phyloP scores from a whole-genome alignment of 1,140 invertebrate species.

The Melipona quadrifasciata region DNA sequence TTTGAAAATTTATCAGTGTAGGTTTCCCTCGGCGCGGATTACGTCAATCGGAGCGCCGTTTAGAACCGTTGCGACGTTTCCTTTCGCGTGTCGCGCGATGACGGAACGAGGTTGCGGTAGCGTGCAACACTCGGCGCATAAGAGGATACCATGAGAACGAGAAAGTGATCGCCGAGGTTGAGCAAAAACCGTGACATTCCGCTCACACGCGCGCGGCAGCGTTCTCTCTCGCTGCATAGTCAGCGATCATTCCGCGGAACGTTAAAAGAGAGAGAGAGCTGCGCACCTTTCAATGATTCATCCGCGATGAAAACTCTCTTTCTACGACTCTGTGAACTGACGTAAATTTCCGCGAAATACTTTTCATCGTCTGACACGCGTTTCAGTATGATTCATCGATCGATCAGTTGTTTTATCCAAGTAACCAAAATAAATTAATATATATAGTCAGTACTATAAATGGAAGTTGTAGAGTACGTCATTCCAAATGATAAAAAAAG shows the following conservation, averaged over 20 bases:
- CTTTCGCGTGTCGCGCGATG: constrained; percentile 16
- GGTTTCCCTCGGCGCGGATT: neutral
- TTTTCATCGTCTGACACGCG: neutral
- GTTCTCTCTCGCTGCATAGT: neutral
- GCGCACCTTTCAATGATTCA: too few relatives aligned
- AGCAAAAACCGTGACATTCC: constrained; percentile 37
- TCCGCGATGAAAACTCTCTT: neutral
- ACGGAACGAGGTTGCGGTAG: constrained; percentile 56
- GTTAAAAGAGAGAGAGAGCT: neutral
- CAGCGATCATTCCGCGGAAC: neutral
- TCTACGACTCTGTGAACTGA: neutral
- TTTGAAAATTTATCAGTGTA: neutral
- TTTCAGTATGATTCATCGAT: neutral
- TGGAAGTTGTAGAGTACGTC: neutral
- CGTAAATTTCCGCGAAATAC: fast-evolving
- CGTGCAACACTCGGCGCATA: constrained; percentile 45
- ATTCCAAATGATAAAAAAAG: too few relatives aligned
- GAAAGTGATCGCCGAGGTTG: constrained; percentile 32
- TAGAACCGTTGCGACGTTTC: constrained; percentile 12
- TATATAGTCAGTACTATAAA: too few relatives aligned
- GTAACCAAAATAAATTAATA: too few relatives aligned
- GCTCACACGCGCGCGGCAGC: neutral
- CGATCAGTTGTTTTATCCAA: too few relatives aligned
- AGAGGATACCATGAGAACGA: constrained; percentile 54
- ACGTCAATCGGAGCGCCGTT: neutral